Conservation (phyloP, 2,113 vertebrate species). For the Struthio camelus region DNA sequence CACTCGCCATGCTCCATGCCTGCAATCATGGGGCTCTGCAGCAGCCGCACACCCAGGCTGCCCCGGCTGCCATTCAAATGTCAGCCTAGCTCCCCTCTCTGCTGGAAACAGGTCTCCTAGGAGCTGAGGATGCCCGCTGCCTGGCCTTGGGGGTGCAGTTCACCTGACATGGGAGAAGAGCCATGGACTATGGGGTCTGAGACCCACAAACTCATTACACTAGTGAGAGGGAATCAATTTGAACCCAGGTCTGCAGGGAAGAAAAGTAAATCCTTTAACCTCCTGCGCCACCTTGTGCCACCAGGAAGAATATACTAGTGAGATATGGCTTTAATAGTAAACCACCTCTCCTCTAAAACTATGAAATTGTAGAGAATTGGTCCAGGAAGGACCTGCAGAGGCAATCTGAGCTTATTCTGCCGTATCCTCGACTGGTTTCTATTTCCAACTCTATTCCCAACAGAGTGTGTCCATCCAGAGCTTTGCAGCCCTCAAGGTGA, state of each 20-base stretch:
- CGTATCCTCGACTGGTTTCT: not conserved
- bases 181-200: accelerated
- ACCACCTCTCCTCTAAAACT: not conserved
- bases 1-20: accelerated
- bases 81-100: not conserved
- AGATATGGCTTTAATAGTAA: accelerated
- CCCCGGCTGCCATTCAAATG: not conserved
- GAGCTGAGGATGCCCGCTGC: not conserved
- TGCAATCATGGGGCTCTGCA: not conserved
- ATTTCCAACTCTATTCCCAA: not conserved
- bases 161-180: accelerated
- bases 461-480: not conserved
- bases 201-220: slow-evolving; percentile 20
- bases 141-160: not conserved
- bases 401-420: not conserved
- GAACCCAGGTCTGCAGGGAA: not conserved
- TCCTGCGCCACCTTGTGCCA: slow-evolving; percentile 64
- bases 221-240: not conserved
- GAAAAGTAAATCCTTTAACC: slow-evolving; percentile 28
- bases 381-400: not conserved
- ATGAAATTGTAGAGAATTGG: not conserved
- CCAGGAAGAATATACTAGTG: not conserved
- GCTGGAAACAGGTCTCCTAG: not conserved
- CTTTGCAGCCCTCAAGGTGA: not conserved
- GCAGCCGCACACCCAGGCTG: not conserved